These are phyloP conservation scores for Drosophila ercepeae DNA, from an alignment of 1,140 invertebrate genomes.

Conservation along the genomic window DNA sequence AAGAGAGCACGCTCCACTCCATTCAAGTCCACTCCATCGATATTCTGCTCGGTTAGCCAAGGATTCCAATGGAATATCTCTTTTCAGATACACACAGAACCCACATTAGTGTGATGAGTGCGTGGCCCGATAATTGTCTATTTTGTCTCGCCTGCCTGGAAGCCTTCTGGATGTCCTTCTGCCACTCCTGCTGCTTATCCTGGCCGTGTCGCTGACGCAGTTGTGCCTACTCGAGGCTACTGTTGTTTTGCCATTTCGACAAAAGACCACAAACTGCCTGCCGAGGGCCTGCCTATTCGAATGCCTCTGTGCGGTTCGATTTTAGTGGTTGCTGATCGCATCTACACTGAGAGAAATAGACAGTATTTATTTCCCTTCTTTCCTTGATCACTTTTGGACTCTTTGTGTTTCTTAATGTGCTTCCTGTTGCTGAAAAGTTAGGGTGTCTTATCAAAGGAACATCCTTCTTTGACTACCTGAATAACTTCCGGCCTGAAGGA, in stretches of 20 bases:
- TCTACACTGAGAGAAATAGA: constrained; percentile 19
- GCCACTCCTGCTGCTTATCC: constrained; percentile 32
- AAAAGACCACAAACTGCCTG: constrained; percentile 23
- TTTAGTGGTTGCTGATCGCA: constrained; percentile 39
- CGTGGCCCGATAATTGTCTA: constrained; percentile 68
- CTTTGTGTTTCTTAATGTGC: constrained; percentile 69
- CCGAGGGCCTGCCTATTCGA: constrained; percentile 15
- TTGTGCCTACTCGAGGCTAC: constrained; percentile 42
- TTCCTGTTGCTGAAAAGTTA: constrained; percentile 63
- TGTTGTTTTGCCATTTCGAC: constrained; percentile 33
- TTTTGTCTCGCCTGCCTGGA: constrained; percentile 39
- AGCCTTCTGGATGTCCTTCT: constrained; percentile 25
- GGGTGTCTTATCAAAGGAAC: constrained; percentile 46
- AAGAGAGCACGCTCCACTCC: constrained; percentile 50
- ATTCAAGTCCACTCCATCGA: constrained; percentile 44
- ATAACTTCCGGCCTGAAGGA: constrained; percentile 54
- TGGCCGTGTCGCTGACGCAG: constrained; percentile 28
- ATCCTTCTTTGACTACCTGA: constrained; percentile 59
- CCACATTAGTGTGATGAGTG: constrained; percentile 48
- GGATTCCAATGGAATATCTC: constrained; percentile 49
- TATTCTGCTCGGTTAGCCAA: constrained; percentile 18
- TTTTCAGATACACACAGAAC: constrained; percentile 68
- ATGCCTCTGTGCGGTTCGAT: constrained; percentile 23
- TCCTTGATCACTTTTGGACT: constrained; percentile 34
- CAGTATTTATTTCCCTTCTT: not conserved